phyloP scores from a whole-genome alignment of 2,113 vertebrate species.

The Cebus imitator region DNA sequence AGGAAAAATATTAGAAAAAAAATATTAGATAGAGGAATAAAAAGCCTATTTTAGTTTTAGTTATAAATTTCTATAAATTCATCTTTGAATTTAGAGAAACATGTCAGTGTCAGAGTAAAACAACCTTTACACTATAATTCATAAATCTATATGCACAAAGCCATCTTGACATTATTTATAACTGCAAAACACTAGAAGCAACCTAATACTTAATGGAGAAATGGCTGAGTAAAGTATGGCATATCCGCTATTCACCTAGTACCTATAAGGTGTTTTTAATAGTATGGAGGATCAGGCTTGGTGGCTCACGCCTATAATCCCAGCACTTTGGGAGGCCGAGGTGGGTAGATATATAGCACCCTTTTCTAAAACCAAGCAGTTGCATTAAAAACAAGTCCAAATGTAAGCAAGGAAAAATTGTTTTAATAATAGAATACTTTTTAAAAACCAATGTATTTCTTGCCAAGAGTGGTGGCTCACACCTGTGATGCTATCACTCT shows the following conservation, averaged over 20 bases:
- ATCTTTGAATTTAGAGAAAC: neutral
- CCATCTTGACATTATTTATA: neutral
- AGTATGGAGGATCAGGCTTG: neutral
- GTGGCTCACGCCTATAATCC: too few relatives aligned
- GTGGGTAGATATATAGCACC: neutral
- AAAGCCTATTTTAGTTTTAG: neutral
- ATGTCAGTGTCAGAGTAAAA: neutral
- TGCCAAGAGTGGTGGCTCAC: too few relatives aligned
- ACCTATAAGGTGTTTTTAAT: neutral
- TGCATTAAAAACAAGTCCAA: constrained; percentile 32
- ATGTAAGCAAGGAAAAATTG: neutral
- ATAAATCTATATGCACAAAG: constrained; percentile 28
- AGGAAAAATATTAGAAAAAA: constrained; percentile 25
- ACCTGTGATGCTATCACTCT: too few relatives aligned
- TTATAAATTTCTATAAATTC: neutral
- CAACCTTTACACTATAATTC: neutral
- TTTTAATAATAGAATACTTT: neutral
- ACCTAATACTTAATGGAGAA: neutral
- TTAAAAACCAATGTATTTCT: too few relatives aligned
- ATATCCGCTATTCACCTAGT: neutral
- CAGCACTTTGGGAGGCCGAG: too few relatives aligned
- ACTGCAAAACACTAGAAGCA: neutral
- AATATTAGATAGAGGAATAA: neutral
- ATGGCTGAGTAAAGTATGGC: neutral
- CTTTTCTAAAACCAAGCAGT: neutral